Percentiles rank a stretch among this genome's conserved stretches.
Evolutionary conservation across 2,888 invertebrate species (phyloP).

Genomic region (Anodontia alba): DNA sequence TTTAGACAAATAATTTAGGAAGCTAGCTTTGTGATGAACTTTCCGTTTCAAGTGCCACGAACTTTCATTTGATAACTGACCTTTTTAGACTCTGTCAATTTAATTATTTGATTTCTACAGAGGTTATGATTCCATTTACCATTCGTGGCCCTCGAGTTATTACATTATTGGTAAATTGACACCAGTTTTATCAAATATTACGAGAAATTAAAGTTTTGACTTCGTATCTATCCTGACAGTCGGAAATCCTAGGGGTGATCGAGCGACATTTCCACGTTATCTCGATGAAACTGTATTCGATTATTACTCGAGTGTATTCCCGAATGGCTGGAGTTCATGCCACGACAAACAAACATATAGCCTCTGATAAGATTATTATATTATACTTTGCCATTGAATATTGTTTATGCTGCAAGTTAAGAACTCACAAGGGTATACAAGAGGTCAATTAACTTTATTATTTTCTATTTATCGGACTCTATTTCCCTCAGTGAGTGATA

Average conservation of each 20-base stretch:
- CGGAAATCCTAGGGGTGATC: slow-evolving; percentile 25
- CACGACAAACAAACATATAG: slow-evolving; percentile 19
- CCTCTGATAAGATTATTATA: slow-evolving; percentile 30
- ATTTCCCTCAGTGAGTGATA: slow-evolving; percentile 5
- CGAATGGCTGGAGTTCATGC: slow-evolving; percentile 7
- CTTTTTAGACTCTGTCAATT: slow-evolving; percentile 1
- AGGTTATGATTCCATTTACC: slow-evolving; percentile 33
- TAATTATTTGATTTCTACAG: slow-evolving; percentile 15
- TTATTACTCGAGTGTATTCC: slow-evolving; percentile 28
- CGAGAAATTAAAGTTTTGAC: slow-evolving; percentile 38
- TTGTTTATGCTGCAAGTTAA: slow-evolving; percentile 35
- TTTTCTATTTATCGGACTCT: slow-evolving; percentile 33
- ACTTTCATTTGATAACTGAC: background rate
- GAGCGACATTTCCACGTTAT: slow-evolving; percentile 19
- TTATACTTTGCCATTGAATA: slow-evolving; percentile 36
- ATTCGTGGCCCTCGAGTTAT: slow-evolving; percentile 19
- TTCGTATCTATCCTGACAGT: slow-evolving; percentile 46
- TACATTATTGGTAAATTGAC: slow-evolving; percentile 22
- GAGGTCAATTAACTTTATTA: slow-evolving; percentile 53
- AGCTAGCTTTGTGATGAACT: too few relatives aligned
- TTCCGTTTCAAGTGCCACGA: too few relatives aligned
- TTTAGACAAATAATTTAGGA: too few relatives aligned
- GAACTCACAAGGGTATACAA: slow-evolving; percentile 15
- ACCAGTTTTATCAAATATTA: slow-evolving; percentile 43
- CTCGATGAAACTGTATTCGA: slow-evolving; percentile 34